Conservation (phyloP, 2,113 vertebrate species). For the Indri indri region DNA sequence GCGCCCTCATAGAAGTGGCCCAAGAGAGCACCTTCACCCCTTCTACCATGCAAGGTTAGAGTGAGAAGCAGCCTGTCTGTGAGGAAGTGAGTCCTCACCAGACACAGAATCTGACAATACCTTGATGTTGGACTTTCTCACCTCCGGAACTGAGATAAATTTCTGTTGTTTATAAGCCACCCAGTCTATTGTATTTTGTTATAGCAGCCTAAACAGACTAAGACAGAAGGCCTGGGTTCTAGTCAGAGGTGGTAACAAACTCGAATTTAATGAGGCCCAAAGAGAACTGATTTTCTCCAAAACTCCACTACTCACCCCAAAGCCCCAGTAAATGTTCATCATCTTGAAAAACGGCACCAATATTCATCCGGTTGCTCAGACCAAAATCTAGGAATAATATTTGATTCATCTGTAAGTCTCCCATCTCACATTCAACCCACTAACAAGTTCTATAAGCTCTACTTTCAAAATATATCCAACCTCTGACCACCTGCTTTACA, state of each 20-base stretch:
- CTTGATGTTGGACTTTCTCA: neutral
- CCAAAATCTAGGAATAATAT: neutral
- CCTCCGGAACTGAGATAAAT: neutral
- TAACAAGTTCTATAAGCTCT: neutral
- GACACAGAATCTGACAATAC: neutral
- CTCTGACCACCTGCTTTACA: neutral
- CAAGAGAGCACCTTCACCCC: neutral
- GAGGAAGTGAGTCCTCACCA: neutral
- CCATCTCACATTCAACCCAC: neutral
- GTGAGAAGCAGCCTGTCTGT: neutral
- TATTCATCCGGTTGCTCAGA: neutral
- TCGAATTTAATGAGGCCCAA: neutral
- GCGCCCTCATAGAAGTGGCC: neutral
- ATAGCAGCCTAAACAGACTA: neutral
- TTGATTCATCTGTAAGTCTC: neutral
- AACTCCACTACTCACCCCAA: neutral
- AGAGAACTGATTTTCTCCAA: slow-evolving; percentile 2
- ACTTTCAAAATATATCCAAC: neutral
- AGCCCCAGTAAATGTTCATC: neutral
- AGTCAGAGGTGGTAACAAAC: neutral
- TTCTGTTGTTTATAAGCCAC: neutral
- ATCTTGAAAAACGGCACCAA: neutral
- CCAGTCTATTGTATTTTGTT: neutral
- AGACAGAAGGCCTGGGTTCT: neutral
- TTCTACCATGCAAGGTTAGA: neutral